Evolutionary conservation across 1,140 invertebrate genomes (phyloP).

Genomic region (Drosophila auraria): DNA sequence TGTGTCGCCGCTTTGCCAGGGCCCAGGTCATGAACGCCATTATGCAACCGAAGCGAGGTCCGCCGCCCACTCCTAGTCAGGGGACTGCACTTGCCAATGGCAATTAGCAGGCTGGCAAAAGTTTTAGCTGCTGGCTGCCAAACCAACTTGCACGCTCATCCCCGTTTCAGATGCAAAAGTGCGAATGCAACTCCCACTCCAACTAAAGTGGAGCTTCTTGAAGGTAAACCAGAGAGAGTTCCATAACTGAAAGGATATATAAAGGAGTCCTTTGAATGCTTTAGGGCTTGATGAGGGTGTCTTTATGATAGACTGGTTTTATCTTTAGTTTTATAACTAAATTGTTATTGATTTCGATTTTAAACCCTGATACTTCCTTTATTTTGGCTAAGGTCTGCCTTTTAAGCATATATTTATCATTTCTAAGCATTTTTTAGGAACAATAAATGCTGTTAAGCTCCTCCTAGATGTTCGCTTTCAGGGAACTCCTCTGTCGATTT

Average conservation of each 20-base stretch:
- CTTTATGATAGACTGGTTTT: neutral
- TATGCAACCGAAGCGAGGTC: conserved; percentile 47
- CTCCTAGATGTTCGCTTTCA: neutral
- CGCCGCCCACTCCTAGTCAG: conserved; percentile 27
- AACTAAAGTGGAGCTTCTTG: conserved; percentile 4
- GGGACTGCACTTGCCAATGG: conserved; percentile 34
- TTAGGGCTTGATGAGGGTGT: neutral
- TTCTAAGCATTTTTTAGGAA: neutral
- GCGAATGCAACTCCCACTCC: conserved; percentile 27
- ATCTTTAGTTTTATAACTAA: neutral
- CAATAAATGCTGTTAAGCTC: neutral
- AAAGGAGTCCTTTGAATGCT: neutral
- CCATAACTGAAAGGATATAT: neutral
- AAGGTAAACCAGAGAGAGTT: neutral
- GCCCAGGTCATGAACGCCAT: conserved; percentile 78
- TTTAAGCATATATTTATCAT: neutral
- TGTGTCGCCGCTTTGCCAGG: conserved; percentile 58
- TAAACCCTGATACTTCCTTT: neutral
- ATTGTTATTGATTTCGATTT: neutral
- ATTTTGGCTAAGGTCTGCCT: neutral
- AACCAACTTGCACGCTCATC: conserved; percentile 51
- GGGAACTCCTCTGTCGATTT: neutral
- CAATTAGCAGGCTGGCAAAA: conserved; percentile 63
- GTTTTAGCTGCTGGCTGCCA: conserved; percentile 63
- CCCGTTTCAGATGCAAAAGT: conserved; percentile 51